Percentiles rank a stretch among this genome's conserved stretches.
Conservation (phyloP, 2,113 vertebrate genomes). For the Chitala chitala region DNA sequence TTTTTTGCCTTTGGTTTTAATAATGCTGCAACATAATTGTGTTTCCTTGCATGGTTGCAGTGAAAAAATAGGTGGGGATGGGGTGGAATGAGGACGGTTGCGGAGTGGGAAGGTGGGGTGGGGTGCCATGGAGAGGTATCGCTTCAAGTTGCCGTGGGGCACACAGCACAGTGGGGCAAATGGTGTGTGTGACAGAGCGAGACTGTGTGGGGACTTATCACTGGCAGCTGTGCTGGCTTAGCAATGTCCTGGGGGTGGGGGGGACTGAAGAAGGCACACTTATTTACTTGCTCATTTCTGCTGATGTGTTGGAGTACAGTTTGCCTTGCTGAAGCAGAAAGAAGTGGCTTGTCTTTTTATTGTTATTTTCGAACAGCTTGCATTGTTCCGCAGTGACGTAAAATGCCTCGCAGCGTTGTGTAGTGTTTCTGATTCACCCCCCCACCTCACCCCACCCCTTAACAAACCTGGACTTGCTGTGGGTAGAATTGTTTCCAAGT, state of each 20-base stretch:
- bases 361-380: background rate
- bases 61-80: background rate
- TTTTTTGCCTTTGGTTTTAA: conserved; percentile 12
- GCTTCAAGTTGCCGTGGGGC: too few relatives aligned
- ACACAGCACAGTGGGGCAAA: too few relatives aligned
- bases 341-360: background rate
- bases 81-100: too few relatives aligned
- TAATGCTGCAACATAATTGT: background rate
- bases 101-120: background rate
- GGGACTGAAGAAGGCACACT: background rate
- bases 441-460: background rate
- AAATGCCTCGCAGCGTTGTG: background rate
- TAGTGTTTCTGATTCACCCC: background rate
- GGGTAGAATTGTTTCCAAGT: background rate
- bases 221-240: too few relatives aligned
- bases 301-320: background rate
- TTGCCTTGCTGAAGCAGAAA: background rate
- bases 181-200: too few relatives aligned
- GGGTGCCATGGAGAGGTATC: too few relatives aligned
- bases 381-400: background rate
- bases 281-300: background rate
- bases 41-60: background rate
- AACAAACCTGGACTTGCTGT: background rate
- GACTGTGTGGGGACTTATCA: too few relatives aligned
- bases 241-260: too few relatives aligned